Base-by-base conservation (phyloP, 92 coral and sea anemone genomes). In the Porites evermanni region DNA sequence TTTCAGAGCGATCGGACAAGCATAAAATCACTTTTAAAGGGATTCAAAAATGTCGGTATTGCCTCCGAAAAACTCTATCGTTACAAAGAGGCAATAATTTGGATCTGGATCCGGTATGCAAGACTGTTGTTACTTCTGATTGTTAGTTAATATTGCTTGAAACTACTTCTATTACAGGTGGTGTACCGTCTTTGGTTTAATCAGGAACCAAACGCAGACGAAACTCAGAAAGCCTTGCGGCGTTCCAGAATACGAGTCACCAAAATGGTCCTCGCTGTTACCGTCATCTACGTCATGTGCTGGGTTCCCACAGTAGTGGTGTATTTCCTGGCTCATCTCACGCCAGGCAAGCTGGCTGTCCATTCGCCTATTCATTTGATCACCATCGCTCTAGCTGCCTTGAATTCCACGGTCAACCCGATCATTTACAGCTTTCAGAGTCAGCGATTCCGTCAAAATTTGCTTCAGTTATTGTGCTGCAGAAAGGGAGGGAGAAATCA, bases 221-320 rank as follows among this genome's bases (percentile, higher is more conserved):
- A 67, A 26, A 7, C 72, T 38, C 75, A 79, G 47, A 47, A 18
- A 16, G 14, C 84, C 11, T 38, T 79, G 59, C 16, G 64, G 5
- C 64, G 58, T 12, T 26, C 65, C 13, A 60, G 81, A 60, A 77
- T 29, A 52, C 81, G 81, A 1, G 74, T 79, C 17, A 79, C 74
- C 53, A 79, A 66, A 73, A 79, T 79, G 59, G 84, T 70, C 16
- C 29, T 79, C 9, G 70, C 84, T 23, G 84, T 79, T 17, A 79
- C 72, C 20, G 24, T 79, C 44, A 51, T 79, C 18, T 79, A 79
- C 21, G 67, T 79, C 19, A 56, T 79, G 14, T 79, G 83, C 58
- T 79, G 73, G 83, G 69, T 79, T 50, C 73, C 83, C 71, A 64
- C 70, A 7, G 44, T 79, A 24, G 18, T 64, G 38, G 63, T 64